Percentiles rank a stretch among this genome's conserved stretches.
Conservation (phyloP, 2,888 invertebrate genomes). For the Machimus rusticus region DNA sequence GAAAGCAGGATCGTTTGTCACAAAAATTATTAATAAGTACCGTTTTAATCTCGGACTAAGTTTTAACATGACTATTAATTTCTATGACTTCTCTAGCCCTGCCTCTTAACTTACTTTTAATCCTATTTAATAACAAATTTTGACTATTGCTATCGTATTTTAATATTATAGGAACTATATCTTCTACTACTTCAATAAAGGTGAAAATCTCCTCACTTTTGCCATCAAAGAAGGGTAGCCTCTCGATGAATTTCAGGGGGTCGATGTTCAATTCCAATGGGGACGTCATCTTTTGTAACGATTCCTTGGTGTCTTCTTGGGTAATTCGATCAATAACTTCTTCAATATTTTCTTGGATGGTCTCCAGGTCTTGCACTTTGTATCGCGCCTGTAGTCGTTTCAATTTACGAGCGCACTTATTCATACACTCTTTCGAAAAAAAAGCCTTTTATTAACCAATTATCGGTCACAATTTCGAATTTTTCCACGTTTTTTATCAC, state of each 20-base stretch:
- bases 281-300: background rate
- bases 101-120: constrained; percentile 40
- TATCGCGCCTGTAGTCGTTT: background rate
- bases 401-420: background rate
- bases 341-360: background rate
- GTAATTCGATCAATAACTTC: background rate
- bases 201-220: constrained; percentile 26
- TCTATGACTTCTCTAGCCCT: constrained; percentile 38
- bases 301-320: background rate
- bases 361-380: background rate
- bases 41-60: constrained; percentile 31
- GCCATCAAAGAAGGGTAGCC: constrained; percentile 25
- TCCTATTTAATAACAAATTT: background rate
- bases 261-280: constrained; percentile 5
- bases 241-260: constrained; percentile 35
- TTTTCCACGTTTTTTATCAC: background rate
- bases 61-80: constrained; percentile 37
- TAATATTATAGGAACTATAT: constrained; percentile 9
- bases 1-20: constrained; percentile 1
- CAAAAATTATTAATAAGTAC: constrained; percentile 39
- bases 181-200: constrained; percentile 31
- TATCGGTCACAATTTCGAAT: background rate
- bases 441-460: background rate
- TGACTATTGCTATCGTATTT: background rate
- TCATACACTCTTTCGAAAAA: background rate